Evolutionary conservation across 2,888 invertebrate genomes (phyloP), one percentile per base, ranked within the genome.

Genomic region (Drosophila kuntzei): DNA sequence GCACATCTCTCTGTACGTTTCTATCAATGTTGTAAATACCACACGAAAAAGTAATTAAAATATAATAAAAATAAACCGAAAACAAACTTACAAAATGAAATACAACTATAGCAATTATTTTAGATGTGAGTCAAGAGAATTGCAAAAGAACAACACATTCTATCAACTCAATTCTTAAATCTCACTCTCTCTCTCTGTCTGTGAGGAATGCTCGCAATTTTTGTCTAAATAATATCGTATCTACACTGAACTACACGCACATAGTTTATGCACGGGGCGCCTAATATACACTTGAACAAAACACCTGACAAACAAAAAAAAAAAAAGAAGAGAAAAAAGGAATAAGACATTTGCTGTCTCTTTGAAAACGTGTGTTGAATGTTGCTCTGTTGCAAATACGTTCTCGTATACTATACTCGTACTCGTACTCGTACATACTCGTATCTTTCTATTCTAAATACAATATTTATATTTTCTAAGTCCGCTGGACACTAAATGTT

Each of bases 1-100:
- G 76, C 84, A 71, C 80, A 66, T 69, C 32, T 51, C 59, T 57
- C 69, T 62, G 65, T 70, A 78, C 71, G 65, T 80, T 66, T 77
- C 66, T 74, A 62, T 76, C 64, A 76, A 67, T 85, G 85, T 85
- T 83, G 82, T 82, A 82, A 74, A 79, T 84, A 79, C 46, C 50
- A 61, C 39, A 18, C 54, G 53, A 53, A 58, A 50, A 54, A 16
- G 43, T 32, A 12, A 51, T 37, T 37, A 14, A 54, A 54, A 54
- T 29, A 22, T 14, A 41, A 41, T 54, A 54, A 39, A 49, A 63
- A 50, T 22, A 7, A 43, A 59, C n/a, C n/a, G n/a, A n/a, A n/a
- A n/a, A n/a, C n/a, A n/a, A n/a, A n/a, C n/a, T n/a, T n/a, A n/a
- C 37, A 43, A 44, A 32, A 51, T 11, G 11, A 61, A 41, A 34